phyloP scores from a whole-genome alignment of 2,113 vertebrate genomes.

The Pterocles burchelli region DNA sequence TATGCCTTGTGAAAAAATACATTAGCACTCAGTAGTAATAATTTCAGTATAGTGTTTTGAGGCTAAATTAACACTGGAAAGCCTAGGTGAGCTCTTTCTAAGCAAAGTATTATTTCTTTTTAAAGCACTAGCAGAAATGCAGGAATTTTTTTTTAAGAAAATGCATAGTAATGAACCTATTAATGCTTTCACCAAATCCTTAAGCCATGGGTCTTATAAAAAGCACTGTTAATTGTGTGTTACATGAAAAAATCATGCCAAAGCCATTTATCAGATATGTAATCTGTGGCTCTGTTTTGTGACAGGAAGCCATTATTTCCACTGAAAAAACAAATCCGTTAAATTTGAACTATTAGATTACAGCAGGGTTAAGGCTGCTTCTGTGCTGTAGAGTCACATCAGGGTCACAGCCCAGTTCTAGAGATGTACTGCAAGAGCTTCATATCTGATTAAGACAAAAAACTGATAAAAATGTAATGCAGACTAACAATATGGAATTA shows the following conservation, averaged over 20 bases:
- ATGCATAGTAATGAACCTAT: background rate
- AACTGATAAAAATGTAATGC: constrained; percentile 33
- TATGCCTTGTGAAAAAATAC: background rate
- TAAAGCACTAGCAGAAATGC: background rate
- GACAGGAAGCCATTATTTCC: constrained; percentile 68
- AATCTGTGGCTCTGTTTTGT: constrained; percentile 61
- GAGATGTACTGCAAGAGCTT: constrained; percentile 52
- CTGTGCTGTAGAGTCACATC: constrained; percentile 39
- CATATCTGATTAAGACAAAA: constrained; percentile 39
- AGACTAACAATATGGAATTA: constrained; percentile 54
- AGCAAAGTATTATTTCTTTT: background rate
- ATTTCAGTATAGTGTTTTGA: constrained; percentile 25
- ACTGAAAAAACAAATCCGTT: constrained; percentile 63
- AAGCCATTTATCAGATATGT: constrained; percentile 45
- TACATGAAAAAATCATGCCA: constrained; percentile 57
- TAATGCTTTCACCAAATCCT: background rate
- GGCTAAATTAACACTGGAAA: constrained; percentile 37
- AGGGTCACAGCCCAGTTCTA: background rate
- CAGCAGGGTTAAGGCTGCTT: constrained; percentile 64
- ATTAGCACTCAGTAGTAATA: background rate
- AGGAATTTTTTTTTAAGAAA: background rate
- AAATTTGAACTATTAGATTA: constrained; percentile 69
- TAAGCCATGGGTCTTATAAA: background rate
- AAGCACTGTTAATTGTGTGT: constrained; percentile 45
- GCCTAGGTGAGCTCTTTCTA: constrained; percentile 18